phyloP scores from a whole-genome alignment of 2,113 vertebrate species.

The Oncorhynchus keta region DNA sequence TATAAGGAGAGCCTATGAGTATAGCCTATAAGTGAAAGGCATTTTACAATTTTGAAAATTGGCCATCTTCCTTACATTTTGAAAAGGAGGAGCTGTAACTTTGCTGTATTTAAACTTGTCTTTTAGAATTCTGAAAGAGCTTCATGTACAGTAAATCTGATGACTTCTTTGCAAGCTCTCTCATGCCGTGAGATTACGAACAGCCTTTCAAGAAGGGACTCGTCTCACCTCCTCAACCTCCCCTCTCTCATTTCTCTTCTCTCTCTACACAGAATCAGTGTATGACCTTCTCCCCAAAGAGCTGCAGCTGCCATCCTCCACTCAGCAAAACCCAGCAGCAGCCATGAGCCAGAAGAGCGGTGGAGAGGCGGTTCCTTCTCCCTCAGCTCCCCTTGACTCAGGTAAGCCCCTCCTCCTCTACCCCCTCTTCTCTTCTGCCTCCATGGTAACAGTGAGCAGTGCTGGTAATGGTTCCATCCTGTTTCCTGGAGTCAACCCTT shows the following conservation, averaged over 20 bases:
- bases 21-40: too few species aligned
- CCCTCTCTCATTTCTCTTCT: background rate
- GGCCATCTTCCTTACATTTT: background rate
- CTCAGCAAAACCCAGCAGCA: slow-evolving; percentile 82
- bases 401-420: slow-evolving; percentile 85
- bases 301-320: slow-evolving; percentile 87
- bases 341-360: slow-evolving; percentile 98
- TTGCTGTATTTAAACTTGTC: background rate
- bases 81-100: background rate
- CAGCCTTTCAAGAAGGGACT: background rate
- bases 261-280: slow-evolving; percentile 82
- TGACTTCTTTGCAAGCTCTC: background rate
- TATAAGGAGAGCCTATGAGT: background rate
- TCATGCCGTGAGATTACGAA: background rate
- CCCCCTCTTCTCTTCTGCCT: slow-evolving; percentile 80
- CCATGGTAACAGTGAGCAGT: slow-evolving; percentile 76
- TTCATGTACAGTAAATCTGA: background rate
- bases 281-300: slow-evolving; percentile 97
- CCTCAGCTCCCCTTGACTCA: slow-evolving; percentile 86
- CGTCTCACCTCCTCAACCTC: background rate
- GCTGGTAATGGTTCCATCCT: slow-evolving; percentile 65
- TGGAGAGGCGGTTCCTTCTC: slow-evolving; percentile 89
- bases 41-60: background rate
- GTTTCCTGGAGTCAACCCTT: slow-evolving; percentile 27
- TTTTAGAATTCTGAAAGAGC: background rate